Evolutionary conservation across 1,140 invertebrate genomes (phyloP), one percentile per base, ranked within the genome.

Genomic region (Bombus vancouverensis): DNA sequence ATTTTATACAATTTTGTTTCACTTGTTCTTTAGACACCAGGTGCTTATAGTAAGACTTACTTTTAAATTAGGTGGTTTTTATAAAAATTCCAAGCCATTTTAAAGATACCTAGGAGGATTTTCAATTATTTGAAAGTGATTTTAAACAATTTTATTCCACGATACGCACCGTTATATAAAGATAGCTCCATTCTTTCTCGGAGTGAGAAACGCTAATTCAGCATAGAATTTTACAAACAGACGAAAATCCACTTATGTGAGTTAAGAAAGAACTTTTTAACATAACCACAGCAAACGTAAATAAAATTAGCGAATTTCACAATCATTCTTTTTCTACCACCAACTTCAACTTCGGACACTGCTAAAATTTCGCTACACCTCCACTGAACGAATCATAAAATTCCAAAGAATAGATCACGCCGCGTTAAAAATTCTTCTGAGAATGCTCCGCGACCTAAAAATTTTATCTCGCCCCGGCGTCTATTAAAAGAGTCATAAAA

Each of bases 401-500:
- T 32, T 42, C 22, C 37, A 37, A 78, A 78, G 8, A 15, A 5
- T 37, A 28, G 32, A 47, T 12, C 10, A 32, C 13, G 28, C 28
- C 1, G 74, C 28, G 12, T 70, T 42, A 53, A 53, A 80, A 53
- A 80, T 80, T 37, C 1, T 13, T 0, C 22, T 2, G 15, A 9
- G 28, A 68, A 12, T 28, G 44, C 8, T n/a, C 10, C 3, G 78
- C 42, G 10, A n/a, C 62, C 32, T 80, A 80, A 70, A 77, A 66
- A 70, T 68, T 68, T 42, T 39, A 83, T 83, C 73, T 77, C 22
- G 6, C 8, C 6, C 3, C 9, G 15, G 2, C 44, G 12, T 77
- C 62, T n/a, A 83, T 70, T 57, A 68, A 53, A 47, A 37, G 32
- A 57, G 53, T n/a, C 12, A n/a, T 42, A 68, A 78, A 78, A 78